Conservation (phyloP, 1,140 invertebrate species). For the Sarcophaga bullata region DNA sequence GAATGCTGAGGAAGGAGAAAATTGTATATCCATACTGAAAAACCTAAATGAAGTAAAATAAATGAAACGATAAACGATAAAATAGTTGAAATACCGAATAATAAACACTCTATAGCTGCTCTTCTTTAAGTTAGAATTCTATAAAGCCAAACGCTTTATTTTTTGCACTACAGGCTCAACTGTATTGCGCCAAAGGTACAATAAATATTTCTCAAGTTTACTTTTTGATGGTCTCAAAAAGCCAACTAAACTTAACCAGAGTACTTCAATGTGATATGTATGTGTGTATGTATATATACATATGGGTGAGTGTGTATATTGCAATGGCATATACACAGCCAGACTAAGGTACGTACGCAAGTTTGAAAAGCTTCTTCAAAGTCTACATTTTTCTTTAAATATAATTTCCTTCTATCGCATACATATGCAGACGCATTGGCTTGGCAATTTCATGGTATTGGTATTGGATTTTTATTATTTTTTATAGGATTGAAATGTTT, state of each 20-base stretch:
- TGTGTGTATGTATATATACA: no score
- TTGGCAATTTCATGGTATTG: no score
- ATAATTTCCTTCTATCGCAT: not conserved
- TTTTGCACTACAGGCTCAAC: no score
- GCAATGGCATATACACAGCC: slow-evolving; percentile 12
- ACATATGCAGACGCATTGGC: not conserved
- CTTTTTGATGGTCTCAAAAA: not conserved
- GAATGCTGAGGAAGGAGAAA: not conserved
- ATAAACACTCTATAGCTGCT: not conserved
- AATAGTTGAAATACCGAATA: not conserved
- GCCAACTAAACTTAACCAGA: not conserved
- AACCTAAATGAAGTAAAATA: not conserved
- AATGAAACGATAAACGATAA: not conserved
- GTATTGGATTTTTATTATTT: no score
- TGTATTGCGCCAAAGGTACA: not conserved
- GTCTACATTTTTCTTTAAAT: not conserved
- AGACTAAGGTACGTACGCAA: not conserved
- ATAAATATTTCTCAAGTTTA: not conserved
- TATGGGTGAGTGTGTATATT: not conserved
- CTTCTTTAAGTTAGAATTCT: no score
- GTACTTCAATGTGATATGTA: no score
- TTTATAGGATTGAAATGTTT: no score
- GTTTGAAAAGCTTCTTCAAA: not conserved
- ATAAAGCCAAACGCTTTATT: no score
- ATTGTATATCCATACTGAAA: not conserved